phyloP scores from a whole-genome alignment of 2,888 invertebrate genomes.

The Cheilosia soror region DNA sequence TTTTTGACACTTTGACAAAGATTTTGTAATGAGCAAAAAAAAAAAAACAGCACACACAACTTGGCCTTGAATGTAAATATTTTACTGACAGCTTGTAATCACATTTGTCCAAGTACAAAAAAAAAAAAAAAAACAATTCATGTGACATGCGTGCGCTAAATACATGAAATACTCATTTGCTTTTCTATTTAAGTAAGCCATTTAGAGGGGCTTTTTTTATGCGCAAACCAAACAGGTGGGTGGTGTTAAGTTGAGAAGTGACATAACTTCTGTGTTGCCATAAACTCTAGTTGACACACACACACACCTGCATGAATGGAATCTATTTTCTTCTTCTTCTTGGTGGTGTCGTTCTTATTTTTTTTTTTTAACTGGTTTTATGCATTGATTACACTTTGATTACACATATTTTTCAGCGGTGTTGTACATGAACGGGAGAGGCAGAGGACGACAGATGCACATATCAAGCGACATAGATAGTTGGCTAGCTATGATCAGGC shows the following conservation, averaged over 20 bases:
- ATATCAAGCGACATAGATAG: constrained; percentile 1
- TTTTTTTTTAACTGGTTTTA: constrained; percentile 23
- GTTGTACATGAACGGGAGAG: background rate
- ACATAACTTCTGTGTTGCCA: constrained; percentile 46
- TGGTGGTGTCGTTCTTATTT: constrained; percentile 1
- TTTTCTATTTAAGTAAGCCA: constrained; percentile 26
- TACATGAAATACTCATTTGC: constrained; percentile 45
- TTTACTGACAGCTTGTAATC: constrained; percentile 39
- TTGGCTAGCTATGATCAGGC: background rate
- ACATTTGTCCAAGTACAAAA: constrained; percentile 27
- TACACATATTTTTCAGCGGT: constrained; percentile 24
- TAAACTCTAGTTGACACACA: background rate
- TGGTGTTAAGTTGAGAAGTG: constrained; percentile 48
- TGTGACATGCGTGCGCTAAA: constrained; percentile 65
- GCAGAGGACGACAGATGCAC: constrained; percentile 12
- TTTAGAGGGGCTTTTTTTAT: constrained; percentile 11
- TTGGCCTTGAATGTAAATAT: constrained; percentile 42
- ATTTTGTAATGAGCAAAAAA: constrained; percentile 28
- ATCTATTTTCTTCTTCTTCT: constrained; percentile 26
- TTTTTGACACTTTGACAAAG: constrained; percentile 27
- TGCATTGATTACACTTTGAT: constrained; percentile 43
- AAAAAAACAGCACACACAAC: constrained; percentile 10
- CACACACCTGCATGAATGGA: constrained; percentile 24
- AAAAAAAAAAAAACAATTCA: constrained; percentile 42
- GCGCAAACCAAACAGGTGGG: constrained; percentile 47